Percentiles rank a stretch among this genome's conserved stretches.
These are phyloP conservation scores for Bradypodion pumilum DNA, from an alignment of 2,797 vertebrate genomes.

Conservation along the genomic window DNA sequence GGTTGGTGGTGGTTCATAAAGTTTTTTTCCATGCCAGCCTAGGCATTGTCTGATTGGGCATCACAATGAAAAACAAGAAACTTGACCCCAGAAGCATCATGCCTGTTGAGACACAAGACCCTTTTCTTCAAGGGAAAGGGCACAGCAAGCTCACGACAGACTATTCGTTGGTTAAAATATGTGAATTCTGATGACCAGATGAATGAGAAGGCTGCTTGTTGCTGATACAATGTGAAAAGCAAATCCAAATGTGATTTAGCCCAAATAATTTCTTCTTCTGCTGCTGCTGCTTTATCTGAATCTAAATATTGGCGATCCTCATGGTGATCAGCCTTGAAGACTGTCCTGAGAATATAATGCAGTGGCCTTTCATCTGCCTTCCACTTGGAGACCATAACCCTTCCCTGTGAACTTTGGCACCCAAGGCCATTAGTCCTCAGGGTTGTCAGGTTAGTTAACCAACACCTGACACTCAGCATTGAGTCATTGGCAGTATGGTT, in stretches of 20 bases:
- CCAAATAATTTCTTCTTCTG: not conserved
- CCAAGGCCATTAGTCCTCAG: too few relatives aligned
- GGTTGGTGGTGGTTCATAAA: not conserved
- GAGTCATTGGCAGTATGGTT: too few relatives aligned
- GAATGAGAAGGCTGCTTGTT: not conserved
- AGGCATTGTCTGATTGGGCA: not conserved
- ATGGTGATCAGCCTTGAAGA: too few relatives aligned
- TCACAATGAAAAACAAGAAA: not conserved
- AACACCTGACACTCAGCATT: too few relatives aligned
- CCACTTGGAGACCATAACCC: too few relatives aligned
- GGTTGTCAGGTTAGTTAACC: too few relatives aligned
- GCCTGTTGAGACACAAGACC: not conserved
- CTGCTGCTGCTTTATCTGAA: too few relatives aligned
- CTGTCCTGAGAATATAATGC: too few relatives aligned
- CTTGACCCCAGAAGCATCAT: not conserved
- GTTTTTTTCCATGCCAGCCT: not conserved
- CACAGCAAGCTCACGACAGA: not conserved
- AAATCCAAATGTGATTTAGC: not conserved
- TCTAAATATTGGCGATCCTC: too few relatives aligned
- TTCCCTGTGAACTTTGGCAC: too few relatives aligned
- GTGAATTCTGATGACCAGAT: not conserved
- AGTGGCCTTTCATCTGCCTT: too few relatives aligned
- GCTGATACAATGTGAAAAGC: not conserved
- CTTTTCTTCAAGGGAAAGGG: not conserved
- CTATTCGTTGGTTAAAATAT: not conserved